Evolutionary conservation across 2,113 vertebrate species (phyloP).

Genomic region (Zosterops pallidus): DNA sequence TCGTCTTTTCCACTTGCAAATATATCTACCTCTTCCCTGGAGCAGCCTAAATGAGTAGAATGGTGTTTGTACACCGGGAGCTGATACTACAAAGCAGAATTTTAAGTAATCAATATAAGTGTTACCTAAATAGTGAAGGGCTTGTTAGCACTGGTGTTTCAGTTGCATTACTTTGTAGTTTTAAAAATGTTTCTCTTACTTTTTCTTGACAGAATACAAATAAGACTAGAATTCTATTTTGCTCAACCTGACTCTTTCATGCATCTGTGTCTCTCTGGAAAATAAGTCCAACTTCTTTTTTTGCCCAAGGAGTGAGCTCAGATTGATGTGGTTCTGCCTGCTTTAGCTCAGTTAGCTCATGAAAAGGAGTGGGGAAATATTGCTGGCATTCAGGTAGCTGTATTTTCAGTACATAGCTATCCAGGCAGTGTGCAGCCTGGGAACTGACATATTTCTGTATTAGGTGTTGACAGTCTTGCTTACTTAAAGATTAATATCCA

Average conservation of each 20-base stretch:
- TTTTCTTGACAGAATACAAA: slow-evolving; percentile 6
- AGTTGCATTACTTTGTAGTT: neutral
- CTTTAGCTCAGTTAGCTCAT: slow-evolving; percentile 37
- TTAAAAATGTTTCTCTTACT: neutral
- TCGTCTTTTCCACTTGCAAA: neutral
- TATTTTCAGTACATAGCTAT: neutral
- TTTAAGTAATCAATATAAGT: neutral
- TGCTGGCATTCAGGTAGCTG: slow-evolving; percentile 28
- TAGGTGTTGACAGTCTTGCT: slow-evolving; percentile 52
- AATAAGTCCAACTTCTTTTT: neutral
- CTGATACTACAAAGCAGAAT: neutral
- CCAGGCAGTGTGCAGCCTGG: neutral
- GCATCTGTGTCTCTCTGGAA: neutral
- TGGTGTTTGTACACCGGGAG: neutral
- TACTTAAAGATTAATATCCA: slow-evolving; percentile 60
- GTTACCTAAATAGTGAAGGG: neutral
- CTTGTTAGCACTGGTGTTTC: neutral
- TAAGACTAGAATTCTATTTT: neutral
- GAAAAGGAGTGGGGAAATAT: slow-evolving; percentile 6
- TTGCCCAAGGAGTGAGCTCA: neutral
- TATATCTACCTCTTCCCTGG: neutral
- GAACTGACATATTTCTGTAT: slow-evolving; percentile 45
- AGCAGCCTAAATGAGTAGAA: neutral
- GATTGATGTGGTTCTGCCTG: slow-evolving; percentile 26
- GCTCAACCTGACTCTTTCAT: neutral